A percentile compares a stretch with the other conserved stretches of the same genome.
phyloP scores from a whole-genome alignment of 2,113 vertebrate species.

The Pimephales promelas region DNA sequence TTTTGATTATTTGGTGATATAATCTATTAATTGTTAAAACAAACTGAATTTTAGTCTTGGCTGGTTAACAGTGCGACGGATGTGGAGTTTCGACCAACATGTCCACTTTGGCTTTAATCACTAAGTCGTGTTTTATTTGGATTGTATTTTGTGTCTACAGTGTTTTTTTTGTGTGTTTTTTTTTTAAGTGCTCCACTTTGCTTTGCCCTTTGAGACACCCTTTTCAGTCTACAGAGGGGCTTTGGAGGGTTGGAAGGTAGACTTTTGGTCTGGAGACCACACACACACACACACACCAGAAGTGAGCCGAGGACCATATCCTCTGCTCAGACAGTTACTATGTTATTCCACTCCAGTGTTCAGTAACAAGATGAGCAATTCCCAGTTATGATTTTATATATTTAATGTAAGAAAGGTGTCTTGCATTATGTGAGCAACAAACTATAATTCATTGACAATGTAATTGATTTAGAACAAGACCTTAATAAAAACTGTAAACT shows the following conservation, averaged over 20 bases:
- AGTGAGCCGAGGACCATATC: conserved; percentile 7
- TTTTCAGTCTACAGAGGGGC: conserved; percentile 21
- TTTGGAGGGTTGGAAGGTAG: conserved; percentile 9
- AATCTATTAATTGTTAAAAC: conserved; percentile 27
- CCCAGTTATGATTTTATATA: too few relatives aligned
- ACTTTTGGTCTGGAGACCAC: conserved; percentile 52
- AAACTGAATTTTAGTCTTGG: conserved; percentile 22
- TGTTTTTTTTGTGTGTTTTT: too few relatives aligned
- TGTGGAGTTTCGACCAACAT: conserved; percentile 37
- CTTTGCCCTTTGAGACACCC: conserved; percentile 32
- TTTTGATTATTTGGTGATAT: not conserved
- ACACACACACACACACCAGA: conserved; percentile 40
- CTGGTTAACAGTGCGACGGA: not conserved
- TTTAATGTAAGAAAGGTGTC: too few relatives aligned
- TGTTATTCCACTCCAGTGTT: conserved; percentile 31
- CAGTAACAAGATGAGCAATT: conserved; percentile 20
- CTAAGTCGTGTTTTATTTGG: conserved; percentile 45
- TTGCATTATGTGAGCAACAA: too few relatives aligned
- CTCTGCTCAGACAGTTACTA: conserved; percentile 29
- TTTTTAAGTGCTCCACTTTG: not conserved
- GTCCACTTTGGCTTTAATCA: conserved; percentile 22
- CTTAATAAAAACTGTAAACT: not conserved
- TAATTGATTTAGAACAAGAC: not conserved
- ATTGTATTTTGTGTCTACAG: conserved; percentile 18
- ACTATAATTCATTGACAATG: not conserved